Evolutionary conservation across 30 jellyfish, hydroid and myxozoan species (phyloP), one percentile per base, ranked within the genome.

Genomic region (Chrysaora quinquecirrha): DNA sequence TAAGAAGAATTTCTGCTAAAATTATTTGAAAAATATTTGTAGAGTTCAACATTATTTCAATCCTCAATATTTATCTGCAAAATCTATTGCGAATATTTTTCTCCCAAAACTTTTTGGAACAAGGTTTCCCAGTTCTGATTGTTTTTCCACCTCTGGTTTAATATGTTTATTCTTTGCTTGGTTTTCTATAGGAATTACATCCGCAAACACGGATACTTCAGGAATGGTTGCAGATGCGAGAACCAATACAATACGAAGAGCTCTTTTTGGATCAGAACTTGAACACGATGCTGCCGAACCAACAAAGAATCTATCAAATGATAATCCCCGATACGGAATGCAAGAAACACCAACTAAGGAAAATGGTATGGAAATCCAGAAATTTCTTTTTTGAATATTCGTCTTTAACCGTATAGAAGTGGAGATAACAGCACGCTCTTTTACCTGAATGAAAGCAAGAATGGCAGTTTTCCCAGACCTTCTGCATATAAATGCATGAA

Each of bases 341-440:
- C 61, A 47, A 30, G 93, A 82, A 70, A 71, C 86, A n/a, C 93
- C 93, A 27, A 82, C 93, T 0, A 82, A 61, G 49, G 93, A 82
- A 12, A 7, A 24, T 33, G 78, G 93, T 80, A 46, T 33, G 76
- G 19, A 71, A 0, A 21, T 56, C 27, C 10, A 56, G 1, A 6
- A 56, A 33, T 56, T 30, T 21, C 27, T 30, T 11, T 21, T 56
- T 56, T 1, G 10, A 33, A 21, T 33, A 11, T 11, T 2, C 23
- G 27, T 21, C 7, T 2, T 56, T 56, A 11, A 6, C 27, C 23
- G 27, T 21, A 56, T 21, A n/a, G n/a, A n/a, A n/a, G n/a, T n/a
- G n/a, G n/a, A n/a, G n/a, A n/a, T n/a, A n/a, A n/a, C n/a, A n/a
- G n/a, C n/a, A n/a, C n/a, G n/a, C n/a, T n/a, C n/a, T n/a, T n/a